A percentile compares a stretch with the other conserved stretches of the same genome.
phyloP scores from a whole-genome alignment of 2,888 invertebrate genomes.

The Apoderus coryli region DNA sequence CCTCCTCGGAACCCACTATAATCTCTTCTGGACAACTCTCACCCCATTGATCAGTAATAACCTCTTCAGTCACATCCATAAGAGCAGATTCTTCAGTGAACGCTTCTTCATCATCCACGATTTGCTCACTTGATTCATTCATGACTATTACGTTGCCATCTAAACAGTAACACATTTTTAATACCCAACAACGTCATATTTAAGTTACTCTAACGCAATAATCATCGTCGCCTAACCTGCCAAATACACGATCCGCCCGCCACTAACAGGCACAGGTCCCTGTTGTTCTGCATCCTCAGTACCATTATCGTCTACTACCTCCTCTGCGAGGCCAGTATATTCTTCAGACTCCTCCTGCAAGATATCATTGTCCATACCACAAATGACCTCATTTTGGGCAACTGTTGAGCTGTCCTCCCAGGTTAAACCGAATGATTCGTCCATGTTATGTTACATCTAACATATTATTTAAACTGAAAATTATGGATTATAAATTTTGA shows the following conservation, averaged over 20 bases:
- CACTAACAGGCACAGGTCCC: conserved; percentile 17
- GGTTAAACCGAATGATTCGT: conserved; percentile 28
- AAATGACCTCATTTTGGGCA: conserved; percentile 36
- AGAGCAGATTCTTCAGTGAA: conserved; percentile 22
- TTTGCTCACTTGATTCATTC: conserved; percentile 19
- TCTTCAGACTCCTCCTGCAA: conserved; percentile 26
- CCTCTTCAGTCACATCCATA: conserved; percentile 58
- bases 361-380: conserved; percentile 36
- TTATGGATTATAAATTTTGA: too few species aligned
- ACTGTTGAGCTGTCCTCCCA: conserved; percentile 32
- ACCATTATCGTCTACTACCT: conserved; percentile 17
- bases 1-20: conserved; percentile 39
- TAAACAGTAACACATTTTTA: too few species aligned
- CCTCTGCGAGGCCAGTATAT: conserved; percentile 23
- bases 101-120: conserved; percentile 5
- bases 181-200: too few species aligned
- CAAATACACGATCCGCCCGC: conserved; percentile 31
- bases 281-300: conserved; percentile 11
- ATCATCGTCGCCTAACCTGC: too few species aligned
- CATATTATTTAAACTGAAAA: conserved; percentile 11
- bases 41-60: conserved; percentile 68
- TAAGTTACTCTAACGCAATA: too few species aligned
- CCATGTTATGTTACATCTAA: too few species aligned
- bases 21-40: conserved; percentile 37
- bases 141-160: conserved; percentile 30